Conservation (phyloP, 2,113 vertebrate species). For the Labeo rohita region DNA sequence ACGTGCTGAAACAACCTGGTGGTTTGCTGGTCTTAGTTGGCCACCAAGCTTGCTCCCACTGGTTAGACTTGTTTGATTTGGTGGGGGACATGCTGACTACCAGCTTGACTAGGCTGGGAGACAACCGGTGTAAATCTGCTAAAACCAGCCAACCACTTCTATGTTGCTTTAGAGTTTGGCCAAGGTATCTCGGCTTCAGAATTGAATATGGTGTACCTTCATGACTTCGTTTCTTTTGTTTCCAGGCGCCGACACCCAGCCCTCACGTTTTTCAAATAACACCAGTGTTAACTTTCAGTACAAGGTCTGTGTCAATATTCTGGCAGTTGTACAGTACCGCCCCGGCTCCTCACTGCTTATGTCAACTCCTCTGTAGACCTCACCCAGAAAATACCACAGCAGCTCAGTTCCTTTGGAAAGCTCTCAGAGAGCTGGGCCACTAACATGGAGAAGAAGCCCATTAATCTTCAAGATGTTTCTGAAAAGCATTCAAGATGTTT, state of each 20-base stretch:
- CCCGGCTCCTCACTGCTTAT: constrained; percentile 40
- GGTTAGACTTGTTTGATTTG: neutral
- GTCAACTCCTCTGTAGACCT: constrained; percentile 48
- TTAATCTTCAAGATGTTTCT: constrained; percentile 39
- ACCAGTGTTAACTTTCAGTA: constrained; percentile 18
- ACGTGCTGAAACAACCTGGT: neutral
- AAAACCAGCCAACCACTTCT: neutral
- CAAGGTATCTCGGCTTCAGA: neutral
- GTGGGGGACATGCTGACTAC: neutral
- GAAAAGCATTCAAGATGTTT: constrained; percentile 39
- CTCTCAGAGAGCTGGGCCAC: constrained; percentile 9
- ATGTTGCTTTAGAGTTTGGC: neutral
- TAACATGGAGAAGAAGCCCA: constrained; percentile 27
- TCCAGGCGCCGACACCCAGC: constrained; percentile 13
- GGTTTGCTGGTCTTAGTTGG: neutral
- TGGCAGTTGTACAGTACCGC: constrained; percentile 24
- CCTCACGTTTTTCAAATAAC: constrained; percentile 32
- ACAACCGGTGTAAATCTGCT: neutral
- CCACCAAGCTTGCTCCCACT: neutral
- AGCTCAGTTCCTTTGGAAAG: constrained; percentile 13
- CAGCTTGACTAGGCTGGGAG: neutral
- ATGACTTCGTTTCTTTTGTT: neutral
- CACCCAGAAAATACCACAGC: constrained; percentile 47
- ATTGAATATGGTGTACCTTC: neutral
- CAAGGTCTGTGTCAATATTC: constrained; percentile 44